phyloP scores from a whole-genome alignment of 2,797 vertebrate genomes.

The Thalassophryne amazonica region DNA sequence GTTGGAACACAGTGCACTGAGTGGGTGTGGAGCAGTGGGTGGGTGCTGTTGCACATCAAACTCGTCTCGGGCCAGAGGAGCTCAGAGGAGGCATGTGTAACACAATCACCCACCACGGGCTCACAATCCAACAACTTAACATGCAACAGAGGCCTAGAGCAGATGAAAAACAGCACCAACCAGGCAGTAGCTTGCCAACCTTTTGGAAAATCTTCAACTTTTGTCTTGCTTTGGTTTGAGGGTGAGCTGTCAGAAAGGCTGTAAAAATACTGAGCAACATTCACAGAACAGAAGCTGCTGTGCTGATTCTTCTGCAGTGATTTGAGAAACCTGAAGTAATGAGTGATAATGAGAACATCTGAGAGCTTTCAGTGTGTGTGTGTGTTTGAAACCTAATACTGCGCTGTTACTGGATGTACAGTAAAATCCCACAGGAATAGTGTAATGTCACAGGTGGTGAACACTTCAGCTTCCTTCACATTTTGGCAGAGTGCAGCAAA shows the following conservation, averaged over 20 bases:
- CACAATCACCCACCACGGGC: conserved; percentile 23
- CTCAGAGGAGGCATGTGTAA: conserved; percentile 49
- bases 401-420: too few relatives aligned
- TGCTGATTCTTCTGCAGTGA: conserved; percentile 66
- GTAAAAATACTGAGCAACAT: conserved; percentile 42
- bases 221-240: conserved; percentile 23
- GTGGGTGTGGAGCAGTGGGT: conserved; percentile 46
- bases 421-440: too few relatives aligned
- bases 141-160: conserved; percentile 34
- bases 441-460: too few relatives aligned
- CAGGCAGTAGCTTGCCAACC: conserved; percentile 22
- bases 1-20: conserved; percentile 22
- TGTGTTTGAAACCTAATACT: too few relatives aligned
- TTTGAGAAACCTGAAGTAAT: conserved; percentile 61
- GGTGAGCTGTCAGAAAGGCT: conserved; percentile 34
- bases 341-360: conserved; percentile 61
- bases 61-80: conserved; percentile 48
- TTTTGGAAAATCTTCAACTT: conserved; percentile 29
- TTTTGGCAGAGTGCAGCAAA: too few relatives aligned
- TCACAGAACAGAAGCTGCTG: conserved; percentile 48
- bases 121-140: conserved; percentile 45
- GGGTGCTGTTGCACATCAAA: conserved; percentile 56
- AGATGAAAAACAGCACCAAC: conserved; percentile 34
- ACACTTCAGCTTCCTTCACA: too few relatives aligned
- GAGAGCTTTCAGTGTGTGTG: conserved; percentile 36